Conservation (phyloP, 2,797 vertebrate genomes). For the Amphiprion clarkii region DNA sequence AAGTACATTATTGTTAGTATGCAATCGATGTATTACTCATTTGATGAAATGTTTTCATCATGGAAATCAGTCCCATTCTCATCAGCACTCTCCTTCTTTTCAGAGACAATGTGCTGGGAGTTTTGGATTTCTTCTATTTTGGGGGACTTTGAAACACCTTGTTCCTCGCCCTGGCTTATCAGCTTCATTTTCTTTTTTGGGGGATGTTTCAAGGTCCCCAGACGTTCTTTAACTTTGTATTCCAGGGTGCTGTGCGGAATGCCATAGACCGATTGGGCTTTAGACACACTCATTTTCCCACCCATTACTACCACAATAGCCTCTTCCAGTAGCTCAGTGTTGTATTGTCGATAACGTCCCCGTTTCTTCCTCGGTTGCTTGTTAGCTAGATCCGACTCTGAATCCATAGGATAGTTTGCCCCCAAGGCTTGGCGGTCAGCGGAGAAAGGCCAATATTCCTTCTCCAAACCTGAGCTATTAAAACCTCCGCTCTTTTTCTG, state of each 20-base stretch:
- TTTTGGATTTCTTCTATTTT: constrained; percentile 49
- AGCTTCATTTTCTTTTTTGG: constrained; percentile 99
- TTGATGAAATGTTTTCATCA: constrained; percentile 59
- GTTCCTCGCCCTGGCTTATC: constrained; percentile 89
- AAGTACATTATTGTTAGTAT: constrained; percentile 40
- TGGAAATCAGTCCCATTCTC: constrained; percentile 56
- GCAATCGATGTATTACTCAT: constrained; percentile 54
- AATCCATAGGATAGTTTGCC: constrained; percentile 92
- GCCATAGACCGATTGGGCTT: constrained; percentile 98
- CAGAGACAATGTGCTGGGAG: constrained; percentile 41
- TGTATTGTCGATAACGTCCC: constrained; percentile 98
- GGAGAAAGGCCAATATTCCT: constrained; percentile 94
- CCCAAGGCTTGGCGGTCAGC: constrained; percentile 91
- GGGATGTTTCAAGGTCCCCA: constrained; percentile 99
- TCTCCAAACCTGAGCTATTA: constrained; percentile 83
- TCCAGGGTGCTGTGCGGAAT: constrained; percentile 99
- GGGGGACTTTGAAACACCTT: constrained; percentile 40
- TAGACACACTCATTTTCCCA: constrained; percentile 99
- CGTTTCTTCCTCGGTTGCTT: constrained; percentile 99
- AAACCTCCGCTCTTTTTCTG: constrained; percentile 86
- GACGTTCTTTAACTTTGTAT: constrained; percentile 99
- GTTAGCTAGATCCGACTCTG: constrained; percentile 92
- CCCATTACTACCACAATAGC: constrained; percentile 98
- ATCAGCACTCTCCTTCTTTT: constrained; percentile 51
- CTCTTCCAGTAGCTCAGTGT: constrained; percentile 98